Conservation (phyloP, 2,888 invertebrate species). For the Drosophila phalerata region DNA sequence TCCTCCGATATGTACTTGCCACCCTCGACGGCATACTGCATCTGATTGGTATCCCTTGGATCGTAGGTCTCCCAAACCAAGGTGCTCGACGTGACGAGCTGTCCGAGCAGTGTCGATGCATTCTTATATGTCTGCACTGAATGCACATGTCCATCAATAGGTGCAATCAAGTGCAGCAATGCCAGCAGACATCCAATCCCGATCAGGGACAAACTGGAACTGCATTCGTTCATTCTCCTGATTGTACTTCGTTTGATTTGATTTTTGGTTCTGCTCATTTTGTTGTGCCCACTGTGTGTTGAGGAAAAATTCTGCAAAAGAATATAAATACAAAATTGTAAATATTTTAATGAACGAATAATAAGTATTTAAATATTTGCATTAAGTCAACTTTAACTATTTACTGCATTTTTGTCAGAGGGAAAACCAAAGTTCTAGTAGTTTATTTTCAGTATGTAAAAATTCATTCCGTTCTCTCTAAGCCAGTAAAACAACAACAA, state of each 20-base stretch:
- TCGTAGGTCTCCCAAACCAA: constrained; percentile 90
- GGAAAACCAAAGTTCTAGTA: background rate
- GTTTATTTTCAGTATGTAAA: background rate
- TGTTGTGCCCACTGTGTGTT: constrained; percentile 39
- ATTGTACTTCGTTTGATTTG: constrained; percentile 45
- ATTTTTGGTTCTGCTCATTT: constrained; percentile 39
- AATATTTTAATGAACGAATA: background rate
- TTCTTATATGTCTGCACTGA: constrained; percentile 82
- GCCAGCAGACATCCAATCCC: constrained; percentile 36
- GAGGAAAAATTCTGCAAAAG: constrained; percentile 44
- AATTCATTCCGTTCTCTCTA: background rate
- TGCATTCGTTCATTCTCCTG: constrained; percentile 23
- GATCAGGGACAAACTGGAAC: constrained; percentile 1
- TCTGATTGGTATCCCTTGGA: constrained; percentile 86
- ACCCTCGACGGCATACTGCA: constrained; percentile 90
- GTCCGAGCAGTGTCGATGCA: constrained; percentile 86
- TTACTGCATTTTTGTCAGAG: background rate
- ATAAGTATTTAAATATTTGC: no score
- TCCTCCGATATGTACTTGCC: constrained; percentile 85
- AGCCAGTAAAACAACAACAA: background rate
- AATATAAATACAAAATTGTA: no score
- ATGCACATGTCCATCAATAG: constrained; percentile 71
- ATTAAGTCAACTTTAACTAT: background rate
- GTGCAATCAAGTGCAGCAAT: constrained; percentile 48
- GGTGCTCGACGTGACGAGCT: constrained; percentile 92